A percentile compares a stretch with the other conserved stretches of the same genome.
These are phyloP conservation scores for Gerris lacustris DNA, from an alignment of 2,888 invertebrate species.

Conservation along the genomic window DNA sequence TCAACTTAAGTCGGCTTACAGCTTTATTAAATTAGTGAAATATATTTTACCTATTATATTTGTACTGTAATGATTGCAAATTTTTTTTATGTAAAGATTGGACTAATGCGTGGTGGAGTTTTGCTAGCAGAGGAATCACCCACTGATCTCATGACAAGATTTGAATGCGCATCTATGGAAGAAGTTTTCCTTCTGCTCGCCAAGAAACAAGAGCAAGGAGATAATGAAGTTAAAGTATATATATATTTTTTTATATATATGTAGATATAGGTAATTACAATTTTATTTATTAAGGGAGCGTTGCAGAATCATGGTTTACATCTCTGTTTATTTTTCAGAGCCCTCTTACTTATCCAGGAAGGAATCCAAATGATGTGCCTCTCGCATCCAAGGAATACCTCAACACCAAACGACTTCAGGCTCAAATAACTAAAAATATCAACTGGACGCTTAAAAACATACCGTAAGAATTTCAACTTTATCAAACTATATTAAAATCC, in stretches of 20 bases:
- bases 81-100: slow-evolving; percentile 35
- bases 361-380: not conserved
- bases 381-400: not conserved
- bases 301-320: not conserved
- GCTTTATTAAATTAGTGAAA: no score
- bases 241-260: not conserved
- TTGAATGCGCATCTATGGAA: slow-evolving; percentile 37
- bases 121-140: slow-evolving; percentile 42
- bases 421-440: slow-evolving; percentile 28
- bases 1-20: no score
- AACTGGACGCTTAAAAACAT: slow-evolving; percentile 27
- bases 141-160: slow-evolving; percentile 34
- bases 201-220: slow-evolving; percentile 38
- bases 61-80: no score
- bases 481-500: no score
- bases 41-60: no score
- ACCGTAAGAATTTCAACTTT: slow-evolving; percentile 22
- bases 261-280: no score
- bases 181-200: slow-evolving; percentile 43
- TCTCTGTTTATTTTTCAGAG: not conserved
- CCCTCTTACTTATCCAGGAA: not conserved
- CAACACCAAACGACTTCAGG: slow-evolving; percentile 21
- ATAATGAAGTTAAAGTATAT: not conserved
- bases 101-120: slow-evolving; percentile 42
- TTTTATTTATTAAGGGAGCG: not conserved